Evolutionary conservation across 1,140 invertebrate species (phyloP).

Genomic region (Pinna nobilis): DNA sequence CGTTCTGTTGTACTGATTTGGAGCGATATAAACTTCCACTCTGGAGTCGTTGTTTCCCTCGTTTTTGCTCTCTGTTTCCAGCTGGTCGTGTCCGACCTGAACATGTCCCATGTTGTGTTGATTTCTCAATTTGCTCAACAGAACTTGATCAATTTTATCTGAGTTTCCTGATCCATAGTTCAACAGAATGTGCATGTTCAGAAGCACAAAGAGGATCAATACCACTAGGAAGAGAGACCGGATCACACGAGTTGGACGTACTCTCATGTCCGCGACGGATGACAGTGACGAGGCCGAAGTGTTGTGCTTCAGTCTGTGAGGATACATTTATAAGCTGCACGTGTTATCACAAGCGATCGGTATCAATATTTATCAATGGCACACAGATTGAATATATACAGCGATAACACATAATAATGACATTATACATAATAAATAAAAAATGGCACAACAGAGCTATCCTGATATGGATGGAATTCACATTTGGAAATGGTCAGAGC

Average conservation of each 20-base stretch:
- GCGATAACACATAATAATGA: no score
- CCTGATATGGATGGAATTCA: no score
- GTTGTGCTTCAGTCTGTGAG: no score
- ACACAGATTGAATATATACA: no score
- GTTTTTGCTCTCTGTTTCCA: conserved; percentile 11
- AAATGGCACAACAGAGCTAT: no score
- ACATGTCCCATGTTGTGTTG: conserved; percentile 43
- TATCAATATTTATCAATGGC: no score
- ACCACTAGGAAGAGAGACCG: conserved; percentile 59
- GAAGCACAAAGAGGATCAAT: conserved; percentile 61
- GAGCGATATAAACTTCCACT: conserved; percentile 45
- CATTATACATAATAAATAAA: no score
- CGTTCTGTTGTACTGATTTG: conserved; percentile 40
- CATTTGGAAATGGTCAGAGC: no score
- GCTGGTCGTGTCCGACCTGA: conserved; percentile 28
- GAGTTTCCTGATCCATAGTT: conserved; percentile 47
- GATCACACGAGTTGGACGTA: conserved; percentile 53
- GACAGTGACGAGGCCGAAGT: no score
- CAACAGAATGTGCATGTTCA: conserved; percentile 65
- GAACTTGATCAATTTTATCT: conserved; percentile 18
- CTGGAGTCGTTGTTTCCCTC: conserved; percentile 19
- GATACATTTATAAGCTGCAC: no score
- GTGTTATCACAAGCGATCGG: no score
- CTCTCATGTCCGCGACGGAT: conserved; percentile 56
- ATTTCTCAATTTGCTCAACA: conserved; percentile 32